Conservation (phyloP, 2,797 vertebrate species). For the Gymnopithys bicolor region DNA sequence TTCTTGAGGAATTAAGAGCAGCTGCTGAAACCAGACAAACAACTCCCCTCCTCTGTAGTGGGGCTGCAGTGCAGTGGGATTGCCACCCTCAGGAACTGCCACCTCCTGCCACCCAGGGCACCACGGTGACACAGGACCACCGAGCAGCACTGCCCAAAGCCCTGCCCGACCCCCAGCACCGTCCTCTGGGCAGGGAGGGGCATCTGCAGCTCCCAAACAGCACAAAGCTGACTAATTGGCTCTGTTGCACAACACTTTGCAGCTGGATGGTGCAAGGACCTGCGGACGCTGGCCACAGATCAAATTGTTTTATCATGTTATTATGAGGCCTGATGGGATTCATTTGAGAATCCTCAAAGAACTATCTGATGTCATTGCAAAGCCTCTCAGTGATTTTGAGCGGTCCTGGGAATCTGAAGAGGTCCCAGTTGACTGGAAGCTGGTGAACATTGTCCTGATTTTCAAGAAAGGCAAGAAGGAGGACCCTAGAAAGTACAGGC, state of each 20-base stretch:
- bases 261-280: not conserved
- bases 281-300: not conserved
- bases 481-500: not conserved
- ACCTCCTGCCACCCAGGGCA: not conserved
- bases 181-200: not conserved
- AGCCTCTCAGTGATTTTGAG: not conserved
- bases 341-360: not conserved
- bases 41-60: not conserved
- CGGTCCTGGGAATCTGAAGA: not conserved
- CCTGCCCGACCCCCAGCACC: not conserved
- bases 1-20: not conserved
- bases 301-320: not conserved
- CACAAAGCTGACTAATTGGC: not conserved
- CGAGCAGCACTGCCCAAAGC: not conserved
- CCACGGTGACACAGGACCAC: fast-evolving
- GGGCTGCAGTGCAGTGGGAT: not conserved
- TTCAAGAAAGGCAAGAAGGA: not conserved
- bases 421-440: not conserved
- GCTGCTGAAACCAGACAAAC: not conserved
- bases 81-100: not conserved
- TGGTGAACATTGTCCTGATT: fast-evolving
- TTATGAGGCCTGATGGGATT: not conserved
- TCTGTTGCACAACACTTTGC: not conserved
- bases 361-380: not conserved
- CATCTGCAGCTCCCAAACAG: not conserved